Percentiles rank a stretch among this genome's conserved stretches.
phyloP scores from a whole-genome alignment of 2,113 vertebrate species.

The Kryptolebias marmoratus region DNA sequence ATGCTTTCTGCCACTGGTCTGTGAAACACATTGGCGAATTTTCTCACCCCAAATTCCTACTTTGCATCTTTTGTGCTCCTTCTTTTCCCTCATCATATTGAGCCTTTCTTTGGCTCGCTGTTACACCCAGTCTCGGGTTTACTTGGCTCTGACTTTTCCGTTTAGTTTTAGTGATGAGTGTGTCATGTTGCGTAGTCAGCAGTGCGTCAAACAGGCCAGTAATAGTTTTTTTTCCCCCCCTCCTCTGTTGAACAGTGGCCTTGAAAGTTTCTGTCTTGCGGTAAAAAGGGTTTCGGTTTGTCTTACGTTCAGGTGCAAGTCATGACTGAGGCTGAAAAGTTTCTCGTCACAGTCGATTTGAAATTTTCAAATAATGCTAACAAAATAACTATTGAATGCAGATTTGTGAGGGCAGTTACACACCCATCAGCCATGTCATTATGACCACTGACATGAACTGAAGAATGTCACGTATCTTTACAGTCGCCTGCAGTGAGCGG shows the following conservation, averaged over 20 bases:
- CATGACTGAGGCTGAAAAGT: not conserved
- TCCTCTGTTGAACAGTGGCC: slow-evolving; percentile 7
- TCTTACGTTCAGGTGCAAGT: not conserved
- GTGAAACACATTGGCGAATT: too few relatives aligned
- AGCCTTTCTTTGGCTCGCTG: not conserved
- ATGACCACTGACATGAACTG: too few relatives aligned
- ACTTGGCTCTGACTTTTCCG: slow-evolving; percentile 12
- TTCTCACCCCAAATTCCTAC: not conserved
- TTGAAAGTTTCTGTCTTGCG: slow-evolving; percentile 20
- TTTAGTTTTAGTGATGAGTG: not conserved
- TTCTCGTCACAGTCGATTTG: not conserved
- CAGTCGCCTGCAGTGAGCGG: too few relatives aligned
- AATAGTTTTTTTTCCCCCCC: slow-evolving; percentile 7
- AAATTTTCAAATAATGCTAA: not conserved
- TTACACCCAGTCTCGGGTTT: slow-evolving; percentile 1
- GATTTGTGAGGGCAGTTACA: not conserved
- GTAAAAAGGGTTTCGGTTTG: not conserved
- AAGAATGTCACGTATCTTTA: too few relatives aligned
- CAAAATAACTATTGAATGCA: not conserved
- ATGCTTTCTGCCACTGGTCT: not conserved
- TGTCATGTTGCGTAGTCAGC: slow-evolving; percentile 31
- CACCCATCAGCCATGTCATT: too few relatives aligned
- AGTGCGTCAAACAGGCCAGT: slow-evolving; percentile 4
- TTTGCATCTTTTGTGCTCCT: not conserved
- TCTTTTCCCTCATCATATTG: not conserved